These are phyloP conservation scores for Xestia rhomboidea DNA, from an alignment of 2,888 invertebrate genomes.

Conservation along the genomic window DNA sequence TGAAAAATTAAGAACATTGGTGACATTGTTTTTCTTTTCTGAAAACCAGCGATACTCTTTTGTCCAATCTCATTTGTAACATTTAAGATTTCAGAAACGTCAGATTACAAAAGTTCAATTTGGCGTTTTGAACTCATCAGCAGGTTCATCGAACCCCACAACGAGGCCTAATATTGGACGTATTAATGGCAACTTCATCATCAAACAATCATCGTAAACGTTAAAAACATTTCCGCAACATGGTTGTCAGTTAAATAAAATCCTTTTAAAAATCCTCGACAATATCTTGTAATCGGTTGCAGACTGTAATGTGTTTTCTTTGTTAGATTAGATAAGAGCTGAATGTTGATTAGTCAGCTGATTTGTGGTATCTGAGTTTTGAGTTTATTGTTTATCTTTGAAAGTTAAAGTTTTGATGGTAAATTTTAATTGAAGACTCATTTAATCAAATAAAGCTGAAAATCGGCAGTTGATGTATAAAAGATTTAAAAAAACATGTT, in stretches of 20 bases:
- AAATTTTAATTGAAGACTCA: no score
- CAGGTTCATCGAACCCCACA: slow-evolving; percentile 44
- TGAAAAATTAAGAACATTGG: not conserved
- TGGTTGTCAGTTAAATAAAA: slow-evolving; percentile 32
- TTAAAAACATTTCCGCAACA: slow-evolving; percentile 54
- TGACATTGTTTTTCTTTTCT: not conserved
- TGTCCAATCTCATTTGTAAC: not conserved
- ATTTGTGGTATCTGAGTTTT: not conserved
- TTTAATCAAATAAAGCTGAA: no score
- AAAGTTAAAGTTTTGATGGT: not conserved
- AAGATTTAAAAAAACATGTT: no score
- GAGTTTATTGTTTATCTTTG: not conserved
- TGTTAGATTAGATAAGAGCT: slow-evolving; percentile 4
- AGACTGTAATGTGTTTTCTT: slow-evolving; percentile 41
- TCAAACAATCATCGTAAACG: slow-evolving; percentile 53
- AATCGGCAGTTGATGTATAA: no score
- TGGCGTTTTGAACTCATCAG: slow-evolving; percentile 12
- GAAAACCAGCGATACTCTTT: not conserved
- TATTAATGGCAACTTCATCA: slow-evolving; percentile 54
- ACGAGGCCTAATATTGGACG: slow-evolving; percentile 38
- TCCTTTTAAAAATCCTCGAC: slow-evolving; percentile 46
- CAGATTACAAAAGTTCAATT: not conserved
- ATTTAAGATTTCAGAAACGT: slow-evolving; percentile 5
- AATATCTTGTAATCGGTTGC: slow-evolving; percentile 50
- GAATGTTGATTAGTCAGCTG: slow-evolving; percentile 19